Evolutionary conservation across 2,888 invertebrate genomes (phyloP).

Genomic region (Drosophila nr. perissopoda): DNA sequence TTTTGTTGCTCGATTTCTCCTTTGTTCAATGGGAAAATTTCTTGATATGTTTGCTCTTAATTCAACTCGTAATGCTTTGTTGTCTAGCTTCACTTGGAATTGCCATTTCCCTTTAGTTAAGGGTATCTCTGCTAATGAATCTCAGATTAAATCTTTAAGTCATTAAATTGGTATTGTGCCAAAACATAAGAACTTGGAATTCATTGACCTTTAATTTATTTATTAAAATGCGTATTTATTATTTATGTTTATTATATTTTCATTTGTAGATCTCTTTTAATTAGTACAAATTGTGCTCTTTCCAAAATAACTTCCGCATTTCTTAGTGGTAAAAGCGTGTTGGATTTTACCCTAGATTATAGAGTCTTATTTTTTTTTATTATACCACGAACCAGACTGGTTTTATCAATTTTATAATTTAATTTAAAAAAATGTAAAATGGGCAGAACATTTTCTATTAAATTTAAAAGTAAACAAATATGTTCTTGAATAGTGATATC

Average conservation of each 20-base stretch:
- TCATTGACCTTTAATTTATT: not conserved
- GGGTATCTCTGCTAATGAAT: not conserved
- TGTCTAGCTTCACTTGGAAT: conserved; percentile 4
- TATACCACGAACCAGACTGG: not conserved
- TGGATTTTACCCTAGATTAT: not conserved
- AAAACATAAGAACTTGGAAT: not conserved
- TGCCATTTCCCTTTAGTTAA: not conserved
- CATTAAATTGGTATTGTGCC: not conserved
- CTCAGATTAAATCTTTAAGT: not conserved
- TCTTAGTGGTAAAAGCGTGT: not conserved
- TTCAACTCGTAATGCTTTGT: conserved; percentile 8
- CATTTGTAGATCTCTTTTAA: not conserved
- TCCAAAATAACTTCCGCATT: not conserved
- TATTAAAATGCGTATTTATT: not conserved
- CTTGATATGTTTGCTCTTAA: not conserved
- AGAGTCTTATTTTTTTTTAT: not conserved
- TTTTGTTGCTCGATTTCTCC: conserved; percentile 24
- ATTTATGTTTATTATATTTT: not conserved
- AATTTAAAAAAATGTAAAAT: not conserved
- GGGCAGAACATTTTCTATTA: not conserved
- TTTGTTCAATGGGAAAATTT: conserved; percentile 18
- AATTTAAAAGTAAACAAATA: not conserved
- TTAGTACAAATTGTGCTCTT: not conserved
- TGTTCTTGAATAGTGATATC: not conserved
- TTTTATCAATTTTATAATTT: not conserved